Evolutionary conservation across 2,888 invertebrate genomes (phyloP).

Genomic region (Cephonodes hylas): DNA sequence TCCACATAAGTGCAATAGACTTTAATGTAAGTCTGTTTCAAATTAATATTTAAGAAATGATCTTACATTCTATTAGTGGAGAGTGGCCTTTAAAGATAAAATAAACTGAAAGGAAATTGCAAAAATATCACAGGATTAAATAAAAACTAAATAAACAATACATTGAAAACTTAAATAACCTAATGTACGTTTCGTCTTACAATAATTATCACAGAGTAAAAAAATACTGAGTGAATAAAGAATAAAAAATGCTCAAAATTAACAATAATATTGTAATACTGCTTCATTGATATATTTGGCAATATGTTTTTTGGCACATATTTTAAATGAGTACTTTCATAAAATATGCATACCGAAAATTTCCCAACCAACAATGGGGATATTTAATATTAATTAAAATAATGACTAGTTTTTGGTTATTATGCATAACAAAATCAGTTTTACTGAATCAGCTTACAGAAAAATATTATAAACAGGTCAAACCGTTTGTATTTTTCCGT

Average conservation of each 20-base stretch:
- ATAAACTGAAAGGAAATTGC: not conserved
- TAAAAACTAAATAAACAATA: not conserved
- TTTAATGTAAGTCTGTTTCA: no score
- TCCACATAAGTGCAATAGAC: no score
- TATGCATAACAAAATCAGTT: conserved; percentile 4
- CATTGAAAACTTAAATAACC: not conserved
- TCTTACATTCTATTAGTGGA: not conserved
- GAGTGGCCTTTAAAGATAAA: not conserved
- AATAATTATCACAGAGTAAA: conserved; percentile 25
- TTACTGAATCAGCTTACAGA: conserved; percentile 11
- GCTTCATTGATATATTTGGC: not conserved
- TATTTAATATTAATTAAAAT: not conserved
- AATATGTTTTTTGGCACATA: not conserved
- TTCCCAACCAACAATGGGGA: not conserved
- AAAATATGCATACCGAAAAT: not conserved
- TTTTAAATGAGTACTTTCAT: not conserved
- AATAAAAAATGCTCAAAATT: no score
- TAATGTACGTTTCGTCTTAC: conserved; percentile 9
- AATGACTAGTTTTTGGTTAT: not conserved
- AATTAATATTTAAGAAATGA: not conserved
- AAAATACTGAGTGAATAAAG: conserved; percentile 11
- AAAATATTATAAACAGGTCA: conserved; percentile 13
- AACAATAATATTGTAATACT: not conserved
- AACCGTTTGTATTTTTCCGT: conserved; percentile 6
- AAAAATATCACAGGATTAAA: not conserved